Conservation (phyloP, 2,797 vertebrate genomes). For the Melopsittacus undulatus region DNA sequence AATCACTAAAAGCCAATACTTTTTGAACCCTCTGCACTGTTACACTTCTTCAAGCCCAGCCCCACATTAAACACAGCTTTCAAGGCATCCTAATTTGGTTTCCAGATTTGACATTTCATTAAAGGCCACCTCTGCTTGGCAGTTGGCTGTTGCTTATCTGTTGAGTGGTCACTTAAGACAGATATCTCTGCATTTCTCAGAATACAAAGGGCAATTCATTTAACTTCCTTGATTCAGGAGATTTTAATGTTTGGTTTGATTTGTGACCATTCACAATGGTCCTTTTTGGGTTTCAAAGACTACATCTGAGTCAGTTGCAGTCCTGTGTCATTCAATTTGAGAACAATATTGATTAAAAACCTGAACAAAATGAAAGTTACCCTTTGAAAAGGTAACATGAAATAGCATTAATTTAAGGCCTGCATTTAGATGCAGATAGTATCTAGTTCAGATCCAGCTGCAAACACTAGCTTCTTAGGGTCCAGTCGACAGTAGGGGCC, state of each 20-base stretch:
- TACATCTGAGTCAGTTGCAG: background rate
- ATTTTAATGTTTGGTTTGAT: slow-evolving; percentile 34
- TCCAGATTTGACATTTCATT: slow-evolving; percentile 54
- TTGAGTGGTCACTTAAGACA: slow-evolving; percentile 21
- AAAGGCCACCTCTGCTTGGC: slow-evolving; percentile 35
- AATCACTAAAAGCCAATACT: background rate
- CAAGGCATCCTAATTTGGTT: background rate
- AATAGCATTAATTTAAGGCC: background rate
- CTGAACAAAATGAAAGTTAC: slow-evolving; percentile 4
- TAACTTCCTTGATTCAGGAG: background rate
- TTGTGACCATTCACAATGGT: background rate
- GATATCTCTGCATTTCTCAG: slow-evolving; percentile 4
- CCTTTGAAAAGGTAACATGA: background rate
- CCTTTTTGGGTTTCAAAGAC: slow-evolving; percentile 7
- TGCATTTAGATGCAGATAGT: background rate
- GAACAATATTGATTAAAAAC: slow-evolving; percentile 9
- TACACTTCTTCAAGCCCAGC: background rate
- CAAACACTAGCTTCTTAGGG: background rate
- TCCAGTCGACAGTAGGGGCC: background rate
- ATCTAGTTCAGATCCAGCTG: background rate
- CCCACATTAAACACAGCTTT: slow-evolving; percentile 1
- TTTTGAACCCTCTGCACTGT: background rate
- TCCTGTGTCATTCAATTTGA: background rate
- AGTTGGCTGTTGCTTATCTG: background rate
- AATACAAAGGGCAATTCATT: slow-evolving; percentile 34